phyloP scores from a whole-genome alignment of 2,888 invertebrate species.

The Drosophila ustulata region DNA sequence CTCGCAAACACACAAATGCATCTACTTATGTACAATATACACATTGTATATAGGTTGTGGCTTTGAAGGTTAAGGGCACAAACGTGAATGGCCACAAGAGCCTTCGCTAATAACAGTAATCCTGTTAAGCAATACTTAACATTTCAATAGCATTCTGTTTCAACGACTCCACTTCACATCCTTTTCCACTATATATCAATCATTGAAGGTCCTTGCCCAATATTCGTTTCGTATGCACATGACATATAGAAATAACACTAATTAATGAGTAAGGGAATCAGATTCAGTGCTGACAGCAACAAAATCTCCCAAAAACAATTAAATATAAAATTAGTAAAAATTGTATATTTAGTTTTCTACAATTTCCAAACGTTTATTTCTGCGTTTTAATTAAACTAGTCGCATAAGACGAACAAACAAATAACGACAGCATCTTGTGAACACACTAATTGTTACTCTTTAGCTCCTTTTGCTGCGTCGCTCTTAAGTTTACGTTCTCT shows the following conservation, averaged over 20 bases:
- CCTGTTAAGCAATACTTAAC: slow-evolving; percentile 14
- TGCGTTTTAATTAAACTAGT: slow-evolving; percentile 7
- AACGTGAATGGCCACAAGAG: slow-evolving; percentile 22
- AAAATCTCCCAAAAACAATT: too few species aligned
- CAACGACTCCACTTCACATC: slow-evolving; percentile 2
- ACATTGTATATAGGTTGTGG: slow-evolving; percentile 13
- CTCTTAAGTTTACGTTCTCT: slow-evolving; percentile 49
- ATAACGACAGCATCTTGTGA: slow-evolving; percentile 25
- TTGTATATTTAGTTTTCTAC: background rate
- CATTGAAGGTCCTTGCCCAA: background rate
- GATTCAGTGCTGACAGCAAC: background rate
- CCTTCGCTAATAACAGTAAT: slow-evolving; percentile 34
- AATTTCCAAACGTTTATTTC: background rate
- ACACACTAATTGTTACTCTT: slow-evolving; percentile 51
- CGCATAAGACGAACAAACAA: background rate
- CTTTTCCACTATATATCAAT: background rate
- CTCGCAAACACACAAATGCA: background rate
- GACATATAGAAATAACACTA: too few species aligned
- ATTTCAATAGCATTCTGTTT: slow-evolving; percentile 8
- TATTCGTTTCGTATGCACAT: background rate
- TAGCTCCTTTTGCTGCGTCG: slow-evolving; percentile 24
- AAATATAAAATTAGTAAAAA: background rate
- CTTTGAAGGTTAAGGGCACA: slow-evolving; percentile 61
- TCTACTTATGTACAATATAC: slow-evolving; percentile 8
- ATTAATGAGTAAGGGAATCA: background rate